Conservation (phyloP, 2,888 invertebrate genomes). For the Aethes cnicana region DNA sequence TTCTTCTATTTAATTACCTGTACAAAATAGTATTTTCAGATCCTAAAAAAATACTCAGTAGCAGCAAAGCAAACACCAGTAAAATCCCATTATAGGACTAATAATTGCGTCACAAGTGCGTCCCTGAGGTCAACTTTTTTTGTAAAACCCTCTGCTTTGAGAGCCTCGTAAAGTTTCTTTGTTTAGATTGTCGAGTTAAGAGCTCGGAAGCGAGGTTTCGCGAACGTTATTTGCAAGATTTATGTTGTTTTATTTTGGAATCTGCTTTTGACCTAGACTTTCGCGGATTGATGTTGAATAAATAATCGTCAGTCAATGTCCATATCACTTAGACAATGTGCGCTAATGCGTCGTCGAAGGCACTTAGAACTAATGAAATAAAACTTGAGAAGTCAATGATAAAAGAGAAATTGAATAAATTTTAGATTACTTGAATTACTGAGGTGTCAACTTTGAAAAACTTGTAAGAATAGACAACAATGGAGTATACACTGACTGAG, state of each 20-base stretch:
- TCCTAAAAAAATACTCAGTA: slow-evolving; percentile 31
- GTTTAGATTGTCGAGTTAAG: slow-evolving; percentile 55
- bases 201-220: slow-evolving; percentile 33
- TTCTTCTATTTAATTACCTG: not conserved
- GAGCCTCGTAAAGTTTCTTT: slow-evolving; percentile 60
- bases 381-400: too few relatives aligned
- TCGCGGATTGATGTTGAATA: slow-evolving; percentile 32
- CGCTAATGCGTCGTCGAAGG: too few relatives aligned
- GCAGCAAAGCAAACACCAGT: slow-evolving; percentile 35
- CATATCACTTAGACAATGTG: too few relatives aligned
- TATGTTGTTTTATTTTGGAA: slow-evolving; percentile 1
- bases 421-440: too few relatives aligned
- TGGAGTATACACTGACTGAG: too few relatives aligned
- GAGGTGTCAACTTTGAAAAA: too few relatives aligned
- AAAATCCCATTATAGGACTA: slow-evolving; percentile 53
- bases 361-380: too few relatives aligned
- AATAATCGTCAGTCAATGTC: too few relatives aligned
- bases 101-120: slow-evolving; percentile 61
- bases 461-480: too few relatives aligned
- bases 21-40: slow-evolving; percentile 8
- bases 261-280: too few relatives aligned
- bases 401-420: too few relatives aligned
- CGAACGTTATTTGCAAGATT: slow-evolving; percentile 8
- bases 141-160: slow-evolving; percentile 44
- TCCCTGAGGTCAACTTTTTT: slow-evolving; percentile 50